Percentiles rank a stretch among this genome's conserved stretches.
phyloP scores from a whole-genome alignment of 2,888 invertebrate species.

The Tanypteryx hageni region DNA sequence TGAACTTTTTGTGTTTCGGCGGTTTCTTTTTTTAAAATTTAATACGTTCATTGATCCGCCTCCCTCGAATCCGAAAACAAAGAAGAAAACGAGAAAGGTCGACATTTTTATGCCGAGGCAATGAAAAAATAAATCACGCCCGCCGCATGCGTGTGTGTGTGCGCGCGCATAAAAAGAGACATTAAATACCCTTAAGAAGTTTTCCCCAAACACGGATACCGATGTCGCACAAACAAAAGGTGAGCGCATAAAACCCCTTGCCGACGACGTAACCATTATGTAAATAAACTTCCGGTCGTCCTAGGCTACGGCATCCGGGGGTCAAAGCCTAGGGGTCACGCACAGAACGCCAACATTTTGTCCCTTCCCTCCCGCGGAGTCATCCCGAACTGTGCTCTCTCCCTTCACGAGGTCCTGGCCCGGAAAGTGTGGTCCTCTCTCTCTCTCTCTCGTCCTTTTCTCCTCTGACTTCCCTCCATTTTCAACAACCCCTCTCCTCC shows the following conservation, averaged over 20 bases:
- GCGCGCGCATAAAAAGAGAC: background rate
- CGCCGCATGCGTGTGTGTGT: background rate
- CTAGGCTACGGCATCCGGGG: conserved; percentile 18
- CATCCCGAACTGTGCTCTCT: background rate
- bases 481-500: background rate
- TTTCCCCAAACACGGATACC: background rate
- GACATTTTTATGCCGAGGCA: too few species aligned
- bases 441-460: background rate
- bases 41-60: too few species aligned
- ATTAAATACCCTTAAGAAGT: background rate
- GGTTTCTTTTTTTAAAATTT: too few species aligned
- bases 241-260: background rate
- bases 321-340: background rate
- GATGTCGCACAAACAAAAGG: background rate
- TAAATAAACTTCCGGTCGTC: conserved; percentile 44
- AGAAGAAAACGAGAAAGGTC: too few species aligned
- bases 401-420: background rate
- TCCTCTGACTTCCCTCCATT: background rate
- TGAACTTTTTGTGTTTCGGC: too few species aligned
- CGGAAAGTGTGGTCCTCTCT: background rate
- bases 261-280: conserved; percentile 10
- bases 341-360: background rate
- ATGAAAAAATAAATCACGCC: too few species aligned
- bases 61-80: too few species aligned
- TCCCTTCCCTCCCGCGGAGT: background rate